phyloP scores from a whole-genome alignment of 2,113 vertebrate genomes.

The Beaufortia kweichowensis region DNA sequence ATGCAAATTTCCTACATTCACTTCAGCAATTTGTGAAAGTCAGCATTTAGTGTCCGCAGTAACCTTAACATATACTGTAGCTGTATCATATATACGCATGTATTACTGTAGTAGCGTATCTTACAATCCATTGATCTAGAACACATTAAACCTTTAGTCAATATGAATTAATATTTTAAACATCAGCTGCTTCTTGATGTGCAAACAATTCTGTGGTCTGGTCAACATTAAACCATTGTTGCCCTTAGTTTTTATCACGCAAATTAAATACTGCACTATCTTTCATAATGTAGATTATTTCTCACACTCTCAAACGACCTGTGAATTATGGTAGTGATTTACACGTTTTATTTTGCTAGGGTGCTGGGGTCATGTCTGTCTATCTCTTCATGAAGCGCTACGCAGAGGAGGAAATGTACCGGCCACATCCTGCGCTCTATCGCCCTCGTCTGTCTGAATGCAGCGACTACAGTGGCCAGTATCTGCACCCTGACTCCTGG shows the following conservation, averaged over 20 bases:
- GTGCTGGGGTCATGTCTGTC: constrained; percentile 90
- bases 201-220: not conserved
- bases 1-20: constrained; percentile 28
- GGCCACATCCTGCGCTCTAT: constrained; percentile 86
- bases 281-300: too few relatives aligned
- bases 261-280: too few relatives aligned
- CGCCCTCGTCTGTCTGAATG: constrained; percentile 89
- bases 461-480: constrained; percentile 90
- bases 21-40: constrained; percentile 29
- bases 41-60: constrained; percentile 19
- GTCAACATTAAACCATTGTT: too few relatives aligned
- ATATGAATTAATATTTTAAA: not conserved
- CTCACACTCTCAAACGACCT: too few relatives aligned
- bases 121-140: not conserved
- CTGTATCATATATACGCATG: not conserved
- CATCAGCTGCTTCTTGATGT: not conserved
- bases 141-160: not conserved
- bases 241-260: too few relatives aligned
- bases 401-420: constrained; percentile 86
- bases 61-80: constrained; percentile 8
- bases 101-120: not conserved
- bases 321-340: too few relatives aligned
- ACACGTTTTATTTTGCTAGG: constrained; percentile 65
- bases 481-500: constrained; percentile 87
- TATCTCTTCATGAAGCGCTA: constrained; percentile 94